Percentiles rank a stretch among this genome's conserved stretches.
phyloP scores from a whole-genome alignment of 1,140 invertebrate genomes.

The Diploscapter pachys region DNA sequence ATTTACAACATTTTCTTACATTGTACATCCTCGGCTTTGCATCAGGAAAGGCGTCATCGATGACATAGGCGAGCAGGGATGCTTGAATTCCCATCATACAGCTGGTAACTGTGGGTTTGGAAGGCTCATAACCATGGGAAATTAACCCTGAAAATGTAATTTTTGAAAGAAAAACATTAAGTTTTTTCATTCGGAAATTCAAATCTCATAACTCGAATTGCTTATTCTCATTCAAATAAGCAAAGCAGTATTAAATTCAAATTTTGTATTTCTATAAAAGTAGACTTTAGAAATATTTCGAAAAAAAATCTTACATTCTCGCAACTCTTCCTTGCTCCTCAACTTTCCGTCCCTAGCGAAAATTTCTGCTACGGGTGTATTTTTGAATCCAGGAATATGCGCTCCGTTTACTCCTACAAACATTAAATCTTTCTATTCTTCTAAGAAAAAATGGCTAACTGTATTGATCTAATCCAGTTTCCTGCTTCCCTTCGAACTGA shows the following conservation, averaged over 20 bases:
- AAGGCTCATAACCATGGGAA: conserved; percentile 25
- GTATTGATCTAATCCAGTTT: conserved; percentile 45
- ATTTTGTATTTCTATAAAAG: too few species aligned
- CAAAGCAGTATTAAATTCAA: too few species aligned
- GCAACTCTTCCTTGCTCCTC: conserved; percentile 32
- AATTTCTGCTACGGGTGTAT: conserved; percentile 45
- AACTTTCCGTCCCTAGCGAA: conserved; percentile 30
- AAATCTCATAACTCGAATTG: neutral
- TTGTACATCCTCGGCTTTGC: conserved; percentile 41
- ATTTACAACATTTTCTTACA: conserved; percentile 23
- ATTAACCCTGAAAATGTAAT: conserved; percentile 14
- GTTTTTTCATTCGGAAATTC: neutral
- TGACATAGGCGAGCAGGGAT: conserved; percentile 44
- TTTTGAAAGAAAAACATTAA: conserved; percentile 4
- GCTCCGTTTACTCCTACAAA: conserved; percentile 41
- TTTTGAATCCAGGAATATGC: conserved; percentile 42
- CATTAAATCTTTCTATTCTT: neutral
- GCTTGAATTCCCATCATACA: conserved; percentile 56
- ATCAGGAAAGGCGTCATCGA: conserved; percentile 34
- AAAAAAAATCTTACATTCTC: conserved; percentile 24
- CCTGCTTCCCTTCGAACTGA: conserved; percentile 51
- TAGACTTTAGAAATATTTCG: too few species aligned
- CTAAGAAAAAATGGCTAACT: conserved; percentile 11
- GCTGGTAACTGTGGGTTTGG: conserved; percentile 44
- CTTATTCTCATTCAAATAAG: conserved; percentile 1